Evolutionary conservation across 1,140 invertebrate genomes (phyloP), one percentile per base, ranked within the genome.

Genomic region (Adelges cooleyi): DNA sequence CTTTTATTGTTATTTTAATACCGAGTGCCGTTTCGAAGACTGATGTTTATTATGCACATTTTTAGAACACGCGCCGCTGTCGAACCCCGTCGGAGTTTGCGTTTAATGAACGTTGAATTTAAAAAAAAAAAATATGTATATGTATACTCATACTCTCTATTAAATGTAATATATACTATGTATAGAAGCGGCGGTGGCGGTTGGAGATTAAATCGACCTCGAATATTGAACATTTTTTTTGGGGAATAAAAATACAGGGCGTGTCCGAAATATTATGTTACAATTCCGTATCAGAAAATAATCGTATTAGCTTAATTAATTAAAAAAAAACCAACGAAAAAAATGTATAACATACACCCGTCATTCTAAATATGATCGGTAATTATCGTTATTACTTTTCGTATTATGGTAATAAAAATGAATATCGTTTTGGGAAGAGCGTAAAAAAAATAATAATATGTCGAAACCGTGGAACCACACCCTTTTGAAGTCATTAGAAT

Each of bases 31-130:
- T 62, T 62, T 62, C 13, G 18, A 48, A 62, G 56, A 48, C 40
- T 62, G 56, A 62, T 62, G 56, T 62, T 62, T 62, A 62, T 62
- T 46, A 62, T 62, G 56, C 56, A 62, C 42, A 62, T 62, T 62
- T 62, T 62, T 62, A 48, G 40, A 62, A 48, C 44, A 25, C 29
- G 18, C 8, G 4, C n/a, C 46, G 17, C 40, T 62, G 56, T 48
- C 56, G 56, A 62, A 48, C 42, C 56, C 56, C 27, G 11, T 6
- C 29, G 38, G 42, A 46, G 56, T 62, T 15, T 62, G 29, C 5
- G 56, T 62, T 62, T 62, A 62, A 62, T 62, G 56, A 62, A 62
- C 56, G 56, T 62, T 62, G 42, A 62, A 62, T 62, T 62, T 62
- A 29, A 11, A 29, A 62, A 33, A 33, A 59, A 54, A 25, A 44